These are phyloP conservation scores for Podarcis siculus DNA, from an alignment of 2,797 vertebrate genomes.

Conservation along the genomic window DNA sequence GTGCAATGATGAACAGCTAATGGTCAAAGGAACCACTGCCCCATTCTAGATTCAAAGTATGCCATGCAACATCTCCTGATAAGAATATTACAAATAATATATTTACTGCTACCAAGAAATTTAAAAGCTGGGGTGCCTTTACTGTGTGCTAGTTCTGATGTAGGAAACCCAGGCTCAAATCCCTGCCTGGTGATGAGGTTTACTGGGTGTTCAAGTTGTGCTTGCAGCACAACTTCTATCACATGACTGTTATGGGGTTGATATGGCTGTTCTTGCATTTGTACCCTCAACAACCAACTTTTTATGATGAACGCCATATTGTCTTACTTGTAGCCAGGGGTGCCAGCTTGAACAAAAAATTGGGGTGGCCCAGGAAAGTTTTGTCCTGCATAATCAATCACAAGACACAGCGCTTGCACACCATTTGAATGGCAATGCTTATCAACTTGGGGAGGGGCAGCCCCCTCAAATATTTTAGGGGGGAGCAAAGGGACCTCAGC, in stretches of 20 bases:
- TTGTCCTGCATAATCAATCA: no score
- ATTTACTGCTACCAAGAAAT: background rate
- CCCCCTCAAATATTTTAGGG: no score
- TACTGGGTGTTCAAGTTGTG: background rate
- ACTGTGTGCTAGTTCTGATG: no score
- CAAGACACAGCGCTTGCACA: no score
- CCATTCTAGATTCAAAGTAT: background rate
- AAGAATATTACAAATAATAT: background rate
- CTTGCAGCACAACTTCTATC: no score
- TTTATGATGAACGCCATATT: background rate
- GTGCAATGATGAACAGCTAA: background rate
- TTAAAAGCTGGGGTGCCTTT: background rate
- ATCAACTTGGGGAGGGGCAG: no score
- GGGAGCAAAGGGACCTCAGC: no score
- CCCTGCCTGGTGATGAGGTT: background rate
- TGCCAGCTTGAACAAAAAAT: no score
- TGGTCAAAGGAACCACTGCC: background rate
- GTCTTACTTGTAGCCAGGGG: background rate
- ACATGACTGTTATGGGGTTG: background rate
- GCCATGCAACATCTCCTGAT: background rate
- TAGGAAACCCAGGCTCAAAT: background rate
- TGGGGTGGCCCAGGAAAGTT: no score
- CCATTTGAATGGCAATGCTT: no score
- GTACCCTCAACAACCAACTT: background rate
- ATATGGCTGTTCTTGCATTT: background rate